phyloP scores from a whole-genome alignment of 2,888 invertebrate species.

The Ophion ventricosus region DNA sequence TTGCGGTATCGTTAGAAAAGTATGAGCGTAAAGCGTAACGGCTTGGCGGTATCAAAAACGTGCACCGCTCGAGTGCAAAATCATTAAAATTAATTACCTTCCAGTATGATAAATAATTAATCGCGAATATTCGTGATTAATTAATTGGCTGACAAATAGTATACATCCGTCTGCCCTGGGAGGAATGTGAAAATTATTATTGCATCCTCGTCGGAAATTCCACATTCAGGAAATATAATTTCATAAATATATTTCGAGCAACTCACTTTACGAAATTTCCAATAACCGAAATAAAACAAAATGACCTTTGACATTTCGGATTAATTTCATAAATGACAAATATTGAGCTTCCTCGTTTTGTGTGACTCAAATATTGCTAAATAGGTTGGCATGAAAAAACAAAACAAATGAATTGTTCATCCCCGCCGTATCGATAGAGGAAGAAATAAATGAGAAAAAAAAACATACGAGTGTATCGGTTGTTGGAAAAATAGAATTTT shows the following conservation, averaged over 20 bases:
- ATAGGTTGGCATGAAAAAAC: no score
- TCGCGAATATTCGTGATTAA: neutral
- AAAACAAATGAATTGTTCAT: neutral
- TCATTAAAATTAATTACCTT: conserved; percentile 12
- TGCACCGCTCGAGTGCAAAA: conserved; percentile 13
- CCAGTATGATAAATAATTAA: neutral
- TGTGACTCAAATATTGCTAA: no score
- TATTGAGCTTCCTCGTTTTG: neutral
- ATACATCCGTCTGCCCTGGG: neutral
- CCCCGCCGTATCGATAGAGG: neutral
- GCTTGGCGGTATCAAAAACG: conserved; percentile 16
- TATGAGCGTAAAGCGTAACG: conserved; percentile 1
- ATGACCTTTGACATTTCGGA: neutral
- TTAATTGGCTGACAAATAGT: neutral
- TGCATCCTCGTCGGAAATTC: neutral
- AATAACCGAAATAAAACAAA: neutral
- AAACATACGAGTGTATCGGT: neutral
- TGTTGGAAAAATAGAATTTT: neutral
- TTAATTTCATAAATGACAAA: neutral
- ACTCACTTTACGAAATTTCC: no score
- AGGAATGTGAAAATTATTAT: neutral
- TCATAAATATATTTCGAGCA: neutral
- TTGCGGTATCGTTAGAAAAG: conserved; percentile 11
- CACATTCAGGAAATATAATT: neutral
- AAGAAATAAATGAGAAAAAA: neutral